phyloP scores from a whole-genome alignment of 2,888 invertebrate genomes.

The Idaea straminata region DNA sequence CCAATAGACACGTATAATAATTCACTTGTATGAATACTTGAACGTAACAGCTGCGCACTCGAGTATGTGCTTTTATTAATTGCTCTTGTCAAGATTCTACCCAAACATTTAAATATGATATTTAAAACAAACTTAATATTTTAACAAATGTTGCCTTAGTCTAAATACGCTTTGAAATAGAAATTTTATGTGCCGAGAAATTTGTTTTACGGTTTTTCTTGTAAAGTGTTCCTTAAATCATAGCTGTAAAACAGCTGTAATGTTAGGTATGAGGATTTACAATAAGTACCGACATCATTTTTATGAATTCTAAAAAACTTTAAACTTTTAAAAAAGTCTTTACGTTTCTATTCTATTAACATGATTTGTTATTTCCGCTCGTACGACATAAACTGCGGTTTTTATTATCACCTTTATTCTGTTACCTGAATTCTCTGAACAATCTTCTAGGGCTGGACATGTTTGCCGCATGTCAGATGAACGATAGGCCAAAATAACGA shows the following conservation, averaged over 20 bases:
- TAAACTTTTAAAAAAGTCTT: neutral
- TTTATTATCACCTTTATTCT: no score
- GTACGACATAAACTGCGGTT: no score
- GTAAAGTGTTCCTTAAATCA: neutral
- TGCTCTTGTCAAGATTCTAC: conserved; percentile 11
- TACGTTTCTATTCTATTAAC: neutral
- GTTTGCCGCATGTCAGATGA: no score
- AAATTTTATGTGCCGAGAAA: neutral
- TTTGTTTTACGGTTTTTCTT: neutral
- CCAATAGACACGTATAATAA: conserved; percentile 1
- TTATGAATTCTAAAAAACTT: neutral
- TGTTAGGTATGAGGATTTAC: neutral
- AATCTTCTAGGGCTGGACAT: no score
- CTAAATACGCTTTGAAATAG: neutral
- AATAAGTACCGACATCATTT: neutral
- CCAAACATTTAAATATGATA: neutral
- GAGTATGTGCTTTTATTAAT: conserved; percentile 12
- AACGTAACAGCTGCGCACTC: conserved; percentile 16
- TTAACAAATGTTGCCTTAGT: no score
- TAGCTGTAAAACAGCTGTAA: neutral
- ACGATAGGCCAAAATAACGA: no score
- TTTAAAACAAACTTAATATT: neutral
- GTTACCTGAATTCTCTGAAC: no score
- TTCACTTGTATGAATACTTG: conserved; percentile 9
- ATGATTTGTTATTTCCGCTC: neutral